Percentiles rank a stretch among this genome's conserved stretches.
These are phyloP conservation scores for Sorex fumeus DNA, from an alignment of 2,113 vertebrate species.

Conservation along the genomic window DNA sequence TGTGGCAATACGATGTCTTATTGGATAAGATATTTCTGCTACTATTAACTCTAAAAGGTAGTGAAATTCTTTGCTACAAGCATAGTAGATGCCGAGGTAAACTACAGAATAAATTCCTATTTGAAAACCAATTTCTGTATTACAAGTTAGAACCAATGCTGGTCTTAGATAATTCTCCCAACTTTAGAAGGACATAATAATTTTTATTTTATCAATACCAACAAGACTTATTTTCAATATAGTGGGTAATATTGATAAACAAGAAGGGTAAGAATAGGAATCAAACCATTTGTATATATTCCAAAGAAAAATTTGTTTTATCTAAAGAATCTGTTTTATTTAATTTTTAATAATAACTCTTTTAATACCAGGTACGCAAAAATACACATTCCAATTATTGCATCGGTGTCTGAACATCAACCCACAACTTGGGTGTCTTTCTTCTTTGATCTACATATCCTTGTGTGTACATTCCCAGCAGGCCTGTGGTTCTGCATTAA, in stretches of 20 bases:
- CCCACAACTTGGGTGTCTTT: slow-evolving; percentile 99
- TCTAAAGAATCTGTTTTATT: slow-evolving; percentile 70
- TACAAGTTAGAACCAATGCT: slow-evolving; percentile 28
- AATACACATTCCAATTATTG: slow-evolving; percentile 99
- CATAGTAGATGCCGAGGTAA: slow-evolving; percentile 5
- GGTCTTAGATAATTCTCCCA: slow-evolving; percentile 3
- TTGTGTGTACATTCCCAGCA: slow-evolving; percentile 99
- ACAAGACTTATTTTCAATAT: slow-evolving; percentile 36
- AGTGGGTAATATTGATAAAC: slow-evolving; percentile 6
- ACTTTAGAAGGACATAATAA: neutral
- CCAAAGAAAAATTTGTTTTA: slow-evolving; percentile 41
- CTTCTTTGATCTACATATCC: slow-evolving; percentile 99
- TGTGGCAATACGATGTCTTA: neutral
- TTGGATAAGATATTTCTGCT: neutral
- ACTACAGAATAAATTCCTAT: neutral
- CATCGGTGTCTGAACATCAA: slow-evolving; percentile 99
- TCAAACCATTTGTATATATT: slow-evolving; percentile 34
- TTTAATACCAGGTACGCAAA: slow-evolving; percentile 96
- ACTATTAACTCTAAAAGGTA: slow-evolving; percentile 23
- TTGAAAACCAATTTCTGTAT: slow-evolving; percentile 46
- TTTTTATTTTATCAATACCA: neutral
- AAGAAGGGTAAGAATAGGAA: neutral
- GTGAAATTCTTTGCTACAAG: neutral
- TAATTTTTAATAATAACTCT: slow-evolving; percentile 87
- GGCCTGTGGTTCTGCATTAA: slow-evolving; percentile 99